Percentiles rank a stretch among this genome's conserved stretches.
These are phyloP conservation scores for Coluber constrictor DNA, from an alignment of 2,797 vertebrate species.

Conservation along the genomic window DNA sequence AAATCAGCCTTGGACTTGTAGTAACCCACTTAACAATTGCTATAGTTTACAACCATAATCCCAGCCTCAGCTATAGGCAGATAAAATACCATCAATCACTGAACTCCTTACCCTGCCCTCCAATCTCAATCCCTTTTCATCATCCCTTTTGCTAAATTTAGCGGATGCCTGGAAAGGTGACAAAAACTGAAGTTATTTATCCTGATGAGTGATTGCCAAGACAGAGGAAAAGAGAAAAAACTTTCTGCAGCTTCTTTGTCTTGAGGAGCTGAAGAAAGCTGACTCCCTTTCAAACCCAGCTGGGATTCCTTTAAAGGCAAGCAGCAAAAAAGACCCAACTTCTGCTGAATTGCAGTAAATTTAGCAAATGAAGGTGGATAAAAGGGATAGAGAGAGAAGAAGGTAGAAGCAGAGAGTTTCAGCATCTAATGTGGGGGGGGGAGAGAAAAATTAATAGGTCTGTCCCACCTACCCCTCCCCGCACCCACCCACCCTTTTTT, in stretches of 20 bases:
- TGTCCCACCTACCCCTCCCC: neutral
- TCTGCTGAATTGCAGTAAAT: neutral
- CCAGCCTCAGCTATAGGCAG: neutral
- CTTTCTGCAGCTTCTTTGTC: neutral
- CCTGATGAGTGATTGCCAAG: neutral
- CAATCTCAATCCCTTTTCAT: neutral
- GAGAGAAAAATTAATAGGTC: neutral
- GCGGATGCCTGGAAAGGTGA: neutral
- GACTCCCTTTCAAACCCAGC: neutral
- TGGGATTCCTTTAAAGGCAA: neutral
- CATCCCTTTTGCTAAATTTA: neutral
- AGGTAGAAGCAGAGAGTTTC: neutral
- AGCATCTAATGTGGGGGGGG: neutral
- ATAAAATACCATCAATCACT: neutral
- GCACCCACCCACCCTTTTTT: rapidly evolving
- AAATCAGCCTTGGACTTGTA: rapidly evolving
- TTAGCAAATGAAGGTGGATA: neutral
- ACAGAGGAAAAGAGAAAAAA: neutral
- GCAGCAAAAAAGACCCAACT: neutral
- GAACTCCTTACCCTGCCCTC: neutral
- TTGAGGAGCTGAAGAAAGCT: neutral
- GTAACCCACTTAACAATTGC: neutral
- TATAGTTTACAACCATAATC: neutral
- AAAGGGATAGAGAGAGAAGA: neutral
- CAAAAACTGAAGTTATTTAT: neutral